These are phyloP conservation scores for Lacerta bilineata DNA, from an alignment of 2,797 vertebrate species.

Conservation along the genomic window DNA sequence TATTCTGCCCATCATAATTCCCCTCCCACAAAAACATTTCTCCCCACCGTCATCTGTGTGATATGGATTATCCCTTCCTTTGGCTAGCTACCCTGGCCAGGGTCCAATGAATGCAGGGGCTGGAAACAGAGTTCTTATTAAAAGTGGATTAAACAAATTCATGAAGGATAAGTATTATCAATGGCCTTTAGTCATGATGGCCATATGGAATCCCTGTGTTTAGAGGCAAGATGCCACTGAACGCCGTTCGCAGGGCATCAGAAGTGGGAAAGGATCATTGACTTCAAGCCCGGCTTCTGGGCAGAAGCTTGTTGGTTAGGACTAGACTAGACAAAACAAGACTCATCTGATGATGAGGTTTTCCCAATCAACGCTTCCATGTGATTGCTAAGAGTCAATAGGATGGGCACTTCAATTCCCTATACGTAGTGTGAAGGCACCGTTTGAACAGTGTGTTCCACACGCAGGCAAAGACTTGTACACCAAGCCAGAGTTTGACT, in stretches of 20 bases:
- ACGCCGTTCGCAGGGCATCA: not conserved
- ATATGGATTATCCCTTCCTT: not conserved
- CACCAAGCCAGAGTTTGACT: no score
- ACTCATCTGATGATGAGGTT: not conserved
- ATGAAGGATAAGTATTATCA: not conserved
- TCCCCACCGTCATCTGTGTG: not conserved
- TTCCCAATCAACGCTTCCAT: no score
- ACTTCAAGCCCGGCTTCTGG: not conserved
- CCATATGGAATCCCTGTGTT: not conserved
- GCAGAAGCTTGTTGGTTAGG: not conserved
- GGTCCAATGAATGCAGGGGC: not conserved
- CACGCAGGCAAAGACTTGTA: no score
- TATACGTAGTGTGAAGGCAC: not conserved
- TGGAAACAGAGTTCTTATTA: not conserved
- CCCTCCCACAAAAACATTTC: not conserved
- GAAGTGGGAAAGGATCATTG: not conserved
- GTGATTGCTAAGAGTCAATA: not conserved
- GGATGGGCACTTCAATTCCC: not conserved
- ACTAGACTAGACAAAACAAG: not conserved
- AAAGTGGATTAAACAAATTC: slow-evolving; percentile 8
- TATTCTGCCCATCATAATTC: not conserved
- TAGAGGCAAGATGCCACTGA: not conserved
- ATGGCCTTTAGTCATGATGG: not conserved
- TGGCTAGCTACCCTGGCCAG: not conserved
- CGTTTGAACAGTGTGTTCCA: not conserved